Conservation (phyloP, 2,797 vertebrate genomes). For the Thripadectes ignobilis region DNA sequence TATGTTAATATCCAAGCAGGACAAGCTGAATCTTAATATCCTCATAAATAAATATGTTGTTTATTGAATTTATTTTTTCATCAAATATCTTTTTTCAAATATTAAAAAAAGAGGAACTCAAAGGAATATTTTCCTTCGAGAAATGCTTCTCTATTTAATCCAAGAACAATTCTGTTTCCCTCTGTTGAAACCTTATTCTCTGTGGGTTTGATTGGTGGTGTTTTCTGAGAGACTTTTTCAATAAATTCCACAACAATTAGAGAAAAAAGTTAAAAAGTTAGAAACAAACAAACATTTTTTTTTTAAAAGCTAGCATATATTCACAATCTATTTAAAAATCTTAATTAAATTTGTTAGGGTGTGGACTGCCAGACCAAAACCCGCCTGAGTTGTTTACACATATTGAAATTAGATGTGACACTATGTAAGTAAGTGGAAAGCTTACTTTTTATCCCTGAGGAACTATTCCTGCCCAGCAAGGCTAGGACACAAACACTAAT, state of each 20-base stretch:
- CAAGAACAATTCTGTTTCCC: background rate
- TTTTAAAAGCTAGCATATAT: background rate
- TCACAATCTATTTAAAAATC: background rate
- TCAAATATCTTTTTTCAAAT: background rate
- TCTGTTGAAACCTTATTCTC: background rate
- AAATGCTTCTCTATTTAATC: background rate
- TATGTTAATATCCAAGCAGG: background rate
- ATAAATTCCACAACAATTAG: background rate
- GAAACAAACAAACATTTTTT: background rate
- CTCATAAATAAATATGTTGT: background rate
- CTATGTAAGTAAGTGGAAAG: background rate
- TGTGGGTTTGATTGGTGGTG: background rate
- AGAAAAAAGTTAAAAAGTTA: background rate
- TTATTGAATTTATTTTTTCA: background rate
- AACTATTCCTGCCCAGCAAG: background rate
- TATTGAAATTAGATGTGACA: background rate
- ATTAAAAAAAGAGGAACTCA: background rate
- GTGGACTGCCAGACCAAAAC: background rate
- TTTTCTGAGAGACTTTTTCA: background rate
- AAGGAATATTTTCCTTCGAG: background rate
- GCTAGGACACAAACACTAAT: background rate
- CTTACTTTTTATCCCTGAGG: background rate
- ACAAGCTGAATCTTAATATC: background rate
- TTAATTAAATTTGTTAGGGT: background rate
- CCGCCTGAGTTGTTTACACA: background rate